Percentiles rank a stretch among this genome's conserved stretches.
phyloP scores from a whole-genome alignment of 1,140 invertebrate species.

The Panagrolaimus sp. region DNA sequence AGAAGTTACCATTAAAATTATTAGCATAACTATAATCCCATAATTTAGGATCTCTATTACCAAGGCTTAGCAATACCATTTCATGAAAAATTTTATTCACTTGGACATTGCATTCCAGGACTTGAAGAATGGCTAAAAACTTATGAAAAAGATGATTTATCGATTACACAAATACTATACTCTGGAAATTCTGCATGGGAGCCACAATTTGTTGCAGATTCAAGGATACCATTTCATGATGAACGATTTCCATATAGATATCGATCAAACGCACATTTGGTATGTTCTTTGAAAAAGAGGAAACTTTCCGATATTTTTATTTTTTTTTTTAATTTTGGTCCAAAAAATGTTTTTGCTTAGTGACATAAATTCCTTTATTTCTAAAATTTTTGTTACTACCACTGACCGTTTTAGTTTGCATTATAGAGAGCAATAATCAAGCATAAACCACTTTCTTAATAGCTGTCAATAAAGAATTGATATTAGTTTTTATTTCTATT shows the following conservation, averaged over 20 bases:
- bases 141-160: background rate
- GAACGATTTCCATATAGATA: constrained; percentile 27
- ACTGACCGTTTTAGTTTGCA: too few species aligned
- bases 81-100: constrained; percentile 19
- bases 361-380: too few species aligned
- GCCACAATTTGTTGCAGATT: constrained; percentile 26
- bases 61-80: constrained; percentile 16
- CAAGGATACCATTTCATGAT: constrained; percentile 19
- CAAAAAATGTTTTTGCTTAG: too few species aligned
- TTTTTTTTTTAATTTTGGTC: too few species aligned
- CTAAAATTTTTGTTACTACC: too few species aligned
- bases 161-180: constrained; percentile 9
- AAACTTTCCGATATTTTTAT: too few species aligned
- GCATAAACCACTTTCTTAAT: too few species aligned
- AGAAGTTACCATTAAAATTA: constrained; percentile 7
- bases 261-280: constrained; percentile 25
- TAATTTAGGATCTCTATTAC: constrained; percentile 13
- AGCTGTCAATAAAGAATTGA: too few species aligned
- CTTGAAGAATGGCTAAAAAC: constrained; percentile 20
- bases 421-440: too few species aligned
- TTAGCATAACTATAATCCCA: background rate
- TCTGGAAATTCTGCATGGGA: constrained; percentile 25
- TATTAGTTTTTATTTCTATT: too few species aligned
- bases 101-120: constrained; percentile 17
- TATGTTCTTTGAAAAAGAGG: too few species aligned